Evolutionary conservation across 1,140 invertebrate species (phyloP).

Genomic region (Akabosia matsudoensis): DNA sequence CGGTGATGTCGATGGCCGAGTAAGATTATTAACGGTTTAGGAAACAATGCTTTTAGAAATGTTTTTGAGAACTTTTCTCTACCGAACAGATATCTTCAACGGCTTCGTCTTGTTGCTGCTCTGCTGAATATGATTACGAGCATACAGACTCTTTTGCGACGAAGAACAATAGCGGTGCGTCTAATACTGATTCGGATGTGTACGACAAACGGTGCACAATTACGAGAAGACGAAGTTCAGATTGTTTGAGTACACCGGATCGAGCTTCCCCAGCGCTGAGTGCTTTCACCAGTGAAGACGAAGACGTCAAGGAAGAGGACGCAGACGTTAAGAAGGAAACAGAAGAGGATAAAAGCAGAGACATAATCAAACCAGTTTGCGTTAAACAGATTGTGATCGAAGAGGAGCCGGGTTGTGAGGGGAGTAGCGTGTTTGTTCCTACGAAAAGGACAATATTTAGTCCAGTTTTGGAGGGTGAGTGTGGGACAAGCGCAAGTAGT

Average conservation of each 20-base stretch:
- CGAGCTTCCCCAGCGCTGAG: constrained; percentile 33
- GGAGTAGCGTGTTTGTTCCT: constrained; percentile 26
- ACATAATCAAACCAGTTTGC: no score
- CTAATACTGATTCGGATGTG: constrained; percentile 40
- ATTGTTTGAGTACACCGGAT: constrained; percentile 32
- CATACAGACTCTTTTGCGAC: constrained; percentile 40
- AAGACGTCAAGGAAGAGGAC: constrained; percentile 25
- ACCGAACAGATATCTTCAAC: neutral
- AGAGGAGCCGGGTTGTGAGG: neutral
- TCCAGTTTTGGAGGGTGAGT: constrained; percentile 29
- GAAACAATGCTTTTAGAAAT: no score
- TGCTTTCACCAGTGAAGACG: constrained; percentile 43
- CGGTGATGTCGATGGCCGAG: no score
- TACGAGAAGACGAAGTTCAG: constrained; percentile 35
- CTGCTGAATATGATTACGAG: constrained; percentile 27
- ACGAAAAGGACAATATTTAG: constrained; percentile 43
- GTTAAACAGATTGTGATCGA: constrained; percentile 40
- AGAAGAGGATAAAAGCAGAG: no score
- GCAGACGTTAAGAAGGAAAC: constrained; percentile 15
- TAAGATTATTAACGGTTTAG: no score
- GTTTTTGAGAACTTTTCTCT: no score
- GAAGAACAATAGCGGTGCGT: constrained; percentile 37
- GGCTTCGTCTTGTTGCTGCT: neutral
- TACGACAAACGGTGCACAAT: constrained; percentile 8
- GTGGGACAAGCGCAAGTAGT: neutral